Conservation (phyloP, 2,797 vertebrate species). For the Aquila chrysaetos region DNA sequence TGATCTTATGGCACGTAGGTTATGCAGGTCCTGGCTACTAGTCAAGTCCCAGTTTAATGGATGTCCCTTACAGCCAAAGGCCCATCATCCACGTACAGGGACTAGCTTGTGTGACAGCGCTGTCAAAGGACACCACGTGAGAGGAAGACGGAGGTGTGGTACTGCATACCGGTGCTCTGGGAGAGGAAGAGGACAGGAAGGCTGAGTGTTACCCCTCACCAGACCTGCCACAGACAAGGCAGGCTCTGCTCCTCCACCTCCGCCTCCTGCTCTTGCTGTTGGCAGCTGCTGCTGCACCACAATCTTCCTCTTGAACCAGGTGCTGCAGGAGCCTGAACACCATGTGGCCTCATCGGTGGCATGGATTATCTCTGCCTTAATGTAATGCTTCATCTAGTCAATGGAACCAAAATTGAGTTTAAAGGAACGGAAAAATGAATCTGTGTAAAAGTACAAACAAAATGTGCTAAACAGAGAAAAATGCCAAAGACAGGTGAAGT, state of each 20-base stretch:
- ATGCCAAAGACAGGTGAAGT: neutral
- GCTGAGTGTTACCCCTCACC: too few relatives aligned
- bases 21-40: neutral
- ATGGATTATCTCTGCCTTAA: neutral
- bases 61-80: neutral
- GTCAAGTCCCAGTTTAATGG: neutral
- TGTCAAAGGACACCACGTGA: accelerated
- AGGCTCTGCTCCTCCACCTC: neutral
- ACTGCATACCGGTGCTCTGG: neutral
- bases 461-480: neutral
- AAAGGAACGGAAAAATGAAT: neutral
- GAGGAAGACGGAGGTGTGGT: neutral
- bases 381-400: neutral
- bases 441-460: neutral
- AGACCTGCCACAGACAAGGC: neutral
- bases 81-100: neutral
- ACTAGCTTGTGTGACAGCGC: too few relatives aligned
- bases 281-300: neutral
- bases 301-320: neutral
- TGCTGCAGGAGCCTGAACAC: neutral
- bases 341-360: neutral
- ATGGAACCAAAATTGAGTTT: neutral
- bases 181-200: neutral
- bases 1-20: accelerated
- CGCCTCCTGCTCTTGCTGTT: neutral